Conservation (phyloP, 2,888 invertebrate species). For the Aphodius granarius region DNA sequence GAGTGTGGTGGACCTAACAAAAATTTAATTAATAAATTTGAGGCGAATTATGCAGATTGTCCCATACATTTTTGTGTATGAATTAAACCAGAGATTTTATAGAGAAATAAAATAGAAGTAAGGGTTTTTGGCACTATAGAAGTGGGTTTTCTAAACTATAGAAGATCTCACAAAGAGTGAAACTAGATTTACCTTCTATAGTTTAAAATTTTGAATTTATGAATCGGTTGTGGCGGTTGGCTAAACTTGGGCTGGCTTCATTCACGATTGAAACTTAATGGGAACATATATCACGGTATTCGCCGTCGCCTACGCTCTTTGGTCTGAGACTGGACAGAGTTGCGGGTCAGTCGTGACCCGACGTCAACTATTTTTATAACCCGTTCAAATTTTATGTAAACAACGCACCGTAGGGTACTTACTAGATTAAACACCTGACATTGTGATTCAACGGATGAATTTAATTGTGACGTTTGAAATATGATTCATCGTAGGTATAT, state of each 20-base stretch:
- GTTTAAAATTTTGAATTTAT: conserved; percentile 21
- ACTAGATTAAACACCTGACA: neutral
- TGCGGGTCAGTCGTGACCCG: neutral
- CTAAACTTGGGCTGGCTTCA: conserved; percentile 14
- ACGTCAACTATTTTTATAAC: neutral
- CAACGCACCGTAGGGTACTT: neutral
- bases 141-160: no score
- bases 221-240: conserved; percentile 18
- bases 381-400: neutral
- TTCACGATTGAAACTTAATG: conserved; percentile 24
- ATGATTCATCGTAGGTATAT: neutral
- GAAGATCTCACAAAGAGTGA: no score
- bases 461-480: neutral
- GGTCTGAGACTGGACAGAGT: neutral
- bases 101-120: no score
- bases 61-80: no score
- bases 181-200: no score
- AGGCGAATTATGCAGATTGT: no score
- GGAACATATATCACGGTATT: conserved; percentile 23
- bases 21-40: neutral
- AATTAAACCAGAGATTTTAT: no score
- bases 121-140: no score
- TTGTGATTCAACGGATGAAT: neutral
- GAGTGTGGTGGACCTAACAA: neutral
- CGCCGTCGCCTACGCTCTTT: conserved; percentile 8